Base-by-base conservation (phyloP, 2,888 invertebrate species). In the Saturnia japonica region DNA sequence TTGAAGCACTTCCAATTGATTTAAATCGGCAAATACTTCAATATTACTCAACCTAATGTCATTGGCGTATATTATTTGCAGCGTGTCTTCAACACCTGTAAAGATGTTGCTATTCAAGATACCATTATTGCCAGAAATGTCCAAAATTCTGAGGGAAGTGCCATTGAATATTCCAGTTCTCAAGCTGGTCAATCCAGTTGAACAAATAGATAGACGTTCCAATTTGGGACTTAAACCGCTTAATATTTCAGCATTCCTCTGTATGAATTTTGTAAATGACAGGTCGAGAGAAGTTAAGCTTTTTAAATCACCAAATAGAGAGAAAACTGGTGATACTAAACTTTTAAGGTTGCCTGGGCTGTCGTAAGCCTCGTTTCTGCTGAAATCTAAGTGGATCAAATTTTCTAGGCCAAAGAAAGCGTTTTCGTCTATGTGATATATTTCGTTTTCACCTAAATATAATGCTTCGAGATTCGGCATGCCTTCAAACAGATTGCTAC, bases 91-190 rank as follows among this genome's bases (percentile, higher is more conserved):
- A 1, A 95, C 72, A 0, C 94, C 94, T 14, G 79, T 74, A 25
- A 96, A 87, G 0, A 89, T 81, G 54, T 84, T 82, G 0, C 76
- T 76, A 4, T 86, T 79, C 0, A 93, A 70, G 1, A 95, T 85
- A 0, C 89, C 90, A 0, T 80, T 80, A 76, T 95, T 96, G 0
- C 94, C 93, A 0, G 95, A 95, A n/a, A 96, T 57, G 74, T 96
- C 96, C 4, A 96, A 78, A 42, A 85, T 81, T 71, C 85, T 88
- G 0, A 96, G 71, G 0, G 86, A 84, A 0, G 93, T 94, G 0
- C 84, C 84, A 6, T 81, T 83, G 68, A 96, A 95, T 0, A 91
- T 77, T 0, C 81, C 78, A 3, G 84, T 80, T 9, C 84, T 78
- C 0, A 95, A 78, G 54, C 81, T 80, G 0, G 85, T 82, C 12